Evolutionary conservation across 2,888 invertebrate species (phyloP), one percentile per base, ranked within the genome.

Genomic region (Cosmorhoe ocellata): DNA sequence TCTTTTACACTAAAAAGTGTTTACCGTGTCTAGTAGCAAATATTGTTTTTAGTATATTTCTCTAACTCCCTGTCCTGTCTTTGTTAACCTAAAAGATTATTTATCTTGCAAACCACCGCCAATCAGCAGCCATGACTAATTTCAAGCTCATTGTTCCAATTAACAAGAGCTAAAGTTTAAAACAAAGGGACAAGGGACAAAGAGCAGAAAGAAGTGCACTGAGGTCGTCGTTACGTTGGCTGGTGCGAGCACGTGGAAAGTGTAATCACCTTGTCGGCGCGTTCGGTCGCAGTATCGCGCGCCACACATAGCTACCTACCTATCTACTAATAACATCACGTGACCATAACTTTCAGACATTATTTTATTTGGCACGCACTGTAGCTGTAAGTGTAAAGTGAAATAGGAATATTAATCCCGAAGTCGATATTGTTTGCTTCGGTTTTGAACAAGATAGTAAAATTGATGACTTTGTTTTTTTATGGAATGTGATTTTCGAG

Each of bases 171-270:
- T 7, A 6, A 24, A 24, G 24, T 5, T 52, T 57, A 34, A 55
- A 55, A 76, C 67, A 74, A 74, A 70, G 68, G 61, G 51, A 72
- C 69, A 71, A 71, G 71, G 67, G 48, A 57, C 61, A 57, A 50
- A 59, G n/a, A n/a, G n/a, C n/a, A n/a, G 60, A 64, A 66, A 62
- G 57, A 63, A 62, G 30, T 58, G 55, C 45, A 59, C 57, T 64
- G 64, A 75, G 74, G 72, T 74, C 76, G 77, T 75, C 67, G 71
- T 68, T 70, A 60, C 57, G n/a, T n/a, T n/a, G n/a, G n/a, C n/a
- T n/a, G n/a, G n/a, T n/a, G n/a, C n/a, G 56, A 69, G 59, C 79
- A 76, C 72, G 74, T 75, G 73, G 67, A 61, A 63, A 58, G 52
- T 47, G 56, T 49, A 59, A 61, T 45, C 51, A 58, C 55, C 47